phyloP scores from a whole-genome alignment of 2,888 invertebrate genomes.

The Onthophagus sagittarius region DNA sequence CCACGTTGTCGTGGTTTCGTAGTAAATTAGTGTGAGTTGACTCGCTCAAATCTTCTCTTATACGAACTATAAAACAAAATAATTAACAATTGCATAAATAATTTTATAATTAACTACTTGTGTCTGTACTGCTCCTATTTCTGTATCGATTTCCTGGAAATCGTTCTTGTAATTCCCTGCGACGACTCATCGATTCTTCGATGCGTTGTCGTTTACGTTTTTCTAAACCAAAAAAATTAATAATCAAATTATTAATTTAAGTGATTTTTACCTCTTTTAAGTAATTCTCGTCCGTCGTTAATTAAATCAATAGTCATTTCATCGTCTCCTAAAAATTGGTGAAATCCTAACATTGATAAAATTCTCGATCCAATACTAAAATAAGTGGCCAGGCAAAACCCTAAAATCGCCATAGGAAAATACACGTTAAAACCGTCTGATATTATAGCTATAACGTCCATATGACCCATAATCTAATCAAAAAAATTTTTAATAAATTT shows the following conservation, averaged over 20 bases:
- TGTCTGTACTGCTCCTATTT: constrained; percentile 49
- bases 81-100: not conserved
- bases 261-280: constrained; percentile 69
- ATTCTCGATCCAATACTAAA: constrained; percentile 89
- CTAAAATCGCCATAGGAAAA: constrained; percentile 94
- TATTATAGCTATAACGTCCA: constrained; percentile 96
- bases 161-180: constrained; percentile 69
- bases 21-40: constrained; percentile 76
- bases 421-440: constrained; percentile 98
- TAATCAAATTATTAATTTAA: not conserved
- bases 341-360: constrained; percentile 88
- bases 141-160: constrained; percentile 52
- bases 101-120: constrained; percentile 47
- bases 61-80: constrained; percentile 45
- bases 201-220: constrained; percentile 76
- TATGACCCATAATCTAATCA: constrained; percentile 91
- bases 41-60: constrained; percentile 59
- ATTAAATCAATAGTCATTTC: constrained; percentile 90
- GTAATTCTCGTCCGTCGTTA: constrained; percentile 89
- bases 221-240: constrained; percentile 50
- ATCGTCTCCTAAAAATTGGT: constrained; percentile 95
- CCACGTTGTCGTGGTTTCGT: constrained; percentile 68
- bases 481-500: constrained; percentile 16
- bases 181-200: constrained; percentile 73
- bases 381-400: constrained; percentile 90